Evolutionary conservation across 2,888 invertebrate species (phyloP).

Genomic region (Clistopyga incitator): DNA sequence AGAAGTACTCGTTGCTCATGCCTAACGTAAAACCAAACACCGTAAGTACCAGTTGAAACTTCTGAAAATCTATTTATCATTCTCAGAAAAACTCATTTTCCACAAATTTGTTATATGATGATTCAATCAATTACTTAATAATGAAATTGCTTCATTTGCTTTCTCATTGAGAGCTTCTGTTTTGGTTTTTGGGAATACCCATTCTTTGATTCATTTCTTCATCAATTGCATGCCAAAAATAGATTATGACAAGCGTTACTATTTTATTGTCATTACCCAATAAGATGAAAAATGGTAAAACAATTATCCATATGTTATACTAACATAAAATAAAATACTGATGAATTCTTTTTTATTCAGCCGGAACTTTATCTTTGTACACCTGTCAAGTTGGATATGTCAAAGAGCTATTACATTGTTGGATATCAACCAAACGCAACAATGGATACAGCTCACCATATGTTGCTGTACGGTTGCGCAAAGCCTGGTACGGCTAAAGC

Average conservation of each 20-base stretch:
- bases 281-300: background rate
- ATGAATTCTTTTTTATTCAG: slow-evolving; percentile 86
- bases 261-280: background rate
- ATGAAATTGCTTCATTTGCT: background rate
- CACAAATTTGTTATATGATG: background rate
- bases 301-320: background rate
- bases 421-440: slow-evolving; percentile 97
- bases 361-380: slow-evolving; percentile 97
- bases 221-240: background rate
- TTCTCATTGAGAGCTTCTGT: background rate
- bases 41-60: slow-evolving; percentile 86
- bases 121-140: background rate
- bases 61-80: background rate
- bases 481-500: slow-evolving; percentile 90
- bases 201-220: background rate
- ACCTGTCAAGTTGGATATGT: slow-evolving; percentile 92
- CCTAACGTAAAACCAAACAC: slow-evolving; percentile 92
- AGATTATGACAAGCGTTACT: background rate
- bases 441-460: slow-evolving; percentile 96
- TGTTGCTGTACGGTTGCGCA: slow-evolving; percentile 95
- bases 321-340: too few species aligned
- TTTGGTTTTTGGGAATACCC: background rate
- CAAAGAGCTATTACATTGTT: slow-evolving; percentile 93
- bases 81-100: background rate
- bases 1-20: slow-evolving; percentile 91